Evolutionary conservation across 2,888 invertebrate species (phyloP), one percentile per base, ranked within the genome.

Genomic region (Caenorhabditis afra): DNA sequence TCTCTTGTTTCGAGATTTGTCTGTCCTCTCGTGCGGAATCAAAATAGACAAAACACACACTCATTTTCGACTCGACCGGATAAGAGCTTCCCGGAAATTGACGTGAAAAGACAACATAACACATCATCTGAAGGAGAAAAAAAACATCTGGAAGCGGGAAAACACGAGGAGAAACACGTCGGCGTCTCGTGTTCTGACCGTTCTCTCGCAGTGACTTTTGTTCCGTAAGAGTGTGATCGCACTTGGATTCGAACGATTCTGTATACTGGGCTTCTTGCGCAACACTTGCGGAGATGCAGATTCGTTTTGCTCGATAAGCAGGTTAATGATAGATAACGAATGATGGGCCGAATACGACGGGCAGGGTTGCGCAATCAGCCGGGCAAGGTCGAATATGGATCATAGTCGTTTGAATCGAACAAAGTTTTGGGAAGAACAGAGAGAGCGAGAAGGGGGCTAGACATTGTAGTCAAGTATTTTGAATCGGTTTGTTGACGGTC

Each of bases 221-320:
- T 47, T 47, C 16, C 18, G 10, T 47, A 11, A 14, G 2, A 47
- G 47, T 16, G 3, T 29, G 29, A 29, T 29, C 7, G 45, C 11
- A 39, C 35, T 39, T 12, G 16, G 44, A 57, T 71, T 64, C 7
- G 62, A 71, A 62, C 39, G 23, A 52, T 35, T 20, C 29, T 29
- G 29, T 29, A 29, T 29, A 29, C 29, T 37, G 39, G 44, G 68
- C 58, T 53, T 35, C 22, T 71, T 71, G 49, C 71, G 71, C 44
- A 71, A 57, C 49, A 67, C 59, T 62, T 55, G 47, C 14, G 41
- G 41, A 41, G 29, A 29, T 29, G 29, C 4, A 71, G 70, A 71
- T 71, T 12, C 45, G 62, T 57, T 57, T 29, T 71, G n/a, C 62
- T 53, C 41, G 71, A 71, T 71, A 71, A 64, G 37, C 29, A 35